These are phyloP conservation scores for Anthoptus insignis DNA, from an alignment of 2,888 invertebrate genomes.

Conservation along the genomic window DNA sequence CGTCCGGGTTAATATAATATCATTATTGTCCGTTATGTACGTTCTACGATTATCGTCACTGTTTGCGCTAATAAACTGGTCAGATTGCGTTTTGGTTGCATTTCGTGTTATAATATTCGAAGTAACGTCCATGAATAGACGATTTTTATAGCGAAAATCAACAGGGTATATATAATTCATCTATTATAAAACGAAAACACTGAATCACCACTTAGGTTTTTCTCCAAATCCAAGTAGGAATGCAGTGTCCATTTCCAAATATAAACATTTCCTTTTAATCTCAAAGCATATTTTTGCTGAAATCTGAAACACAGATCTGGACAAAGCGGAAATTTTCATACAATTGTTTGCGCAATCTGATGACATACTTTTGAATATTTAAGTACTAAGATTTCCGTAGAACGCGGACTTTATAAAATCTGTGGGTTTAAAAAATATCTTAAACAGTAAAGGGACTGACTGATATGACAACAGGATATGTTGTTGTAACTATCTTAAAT, in stretches of 20 bases:
- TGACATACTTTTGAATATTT: conserved; percentile 33
- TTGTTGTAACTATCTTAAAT: no score
- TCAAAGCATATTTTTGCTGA: conserved; percentile 17
- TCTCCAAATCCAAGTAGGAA: neutral
- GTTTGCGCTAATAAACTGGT: no score
- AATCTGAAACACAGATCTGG: conserved; percentile 28
- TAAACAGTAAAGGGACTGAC: neutral
- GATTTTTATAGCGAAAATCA: no score
- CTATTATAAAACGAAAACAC: neutral
- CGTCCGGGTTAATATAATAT: no score
- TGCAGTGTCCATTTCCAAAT: conserved; percentile 19
- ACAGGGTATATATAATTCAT: no score
- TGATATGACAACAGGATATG: no score
- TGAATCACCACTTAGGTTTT: neutral
- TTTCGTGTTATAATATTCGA: no score
- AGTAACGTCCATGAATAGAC: no score
- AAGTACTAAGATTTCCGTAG: conserved; percentile 5
- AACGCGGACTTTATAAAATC: conserved; percentile 2
- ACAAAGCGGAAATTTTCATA: conserved; percentile 25
- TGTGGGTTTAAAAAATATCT: neutral
- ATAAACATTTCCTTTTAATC: conserved; percentile 21
- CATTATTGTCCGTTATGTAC: no score
- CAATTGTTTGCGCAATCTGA: conserved; percentile 30
- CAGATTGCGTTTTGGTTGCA: no score
- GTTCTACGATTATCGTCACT: no score